Evolutionary conservation across 2,797 vertebrate species (phyloP).

Genomic region (Scolopax bukidnonensis): DNA sequence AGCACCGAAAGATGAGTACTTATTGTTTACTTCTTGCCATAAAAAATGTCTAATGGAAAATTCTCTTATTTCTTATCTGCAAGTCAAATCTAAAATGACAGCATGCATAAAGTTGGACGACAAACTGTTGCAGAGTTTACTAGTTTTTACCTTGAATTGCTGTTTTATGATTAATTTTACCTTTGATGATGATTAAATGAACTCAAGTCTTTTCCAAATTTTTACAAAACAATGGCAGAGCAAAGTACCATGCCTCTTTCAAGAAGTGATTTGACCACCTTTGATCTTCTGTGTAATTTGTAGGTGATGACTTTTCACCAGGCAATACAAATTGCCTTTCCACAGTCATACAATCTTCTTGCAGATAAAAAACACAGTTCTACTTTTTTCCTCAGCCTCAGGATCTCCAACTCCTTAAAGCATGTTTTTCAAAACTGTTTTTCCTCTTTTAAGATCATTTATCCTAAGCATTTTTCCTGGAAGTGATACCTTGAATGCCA

Average conservation of each 20-base stretch:
- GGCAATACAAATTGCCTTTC: not conserved
- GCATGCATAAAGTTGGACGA: not conserved
- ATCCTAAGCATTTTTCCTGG: not conserved
- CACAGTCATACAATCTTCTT: not conserved
- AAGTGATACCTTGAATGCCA: not conserved
- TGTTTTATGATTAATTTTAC: not conserved
- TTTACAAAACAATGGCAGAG: not conserved
- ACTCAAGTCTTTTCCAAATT: not conserved
- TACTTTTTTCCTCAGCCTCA: not conserved
- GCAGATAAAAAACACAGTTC: not conserved
- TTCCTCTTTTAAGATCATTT: not conserved
- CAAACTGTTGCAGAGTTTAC: not conserved
- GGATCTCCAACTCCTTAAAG: not conserved
- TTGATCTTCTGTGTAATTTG: not conserved
- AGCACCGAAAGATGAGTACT: not conserved
- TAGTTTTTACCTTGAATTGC: not conserved
- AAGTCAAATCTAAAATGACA: not conserved
- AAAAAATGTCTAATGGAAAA: not conserved
- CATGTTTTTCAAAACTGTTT: not conserved
- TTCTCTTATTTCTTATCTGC: not conserved
- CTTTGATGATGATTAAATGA: not conserved
- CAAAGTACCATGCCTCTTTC: not conserved
- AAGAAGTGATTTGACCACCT: not conserved
- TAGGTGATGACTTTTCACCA: not conserved
- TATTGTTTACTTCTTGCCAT: not conserved